phyloP scores from a whole-genome alignment of 2,797 vertebrate genomes.

The Oryzias sinensis region DNA sequence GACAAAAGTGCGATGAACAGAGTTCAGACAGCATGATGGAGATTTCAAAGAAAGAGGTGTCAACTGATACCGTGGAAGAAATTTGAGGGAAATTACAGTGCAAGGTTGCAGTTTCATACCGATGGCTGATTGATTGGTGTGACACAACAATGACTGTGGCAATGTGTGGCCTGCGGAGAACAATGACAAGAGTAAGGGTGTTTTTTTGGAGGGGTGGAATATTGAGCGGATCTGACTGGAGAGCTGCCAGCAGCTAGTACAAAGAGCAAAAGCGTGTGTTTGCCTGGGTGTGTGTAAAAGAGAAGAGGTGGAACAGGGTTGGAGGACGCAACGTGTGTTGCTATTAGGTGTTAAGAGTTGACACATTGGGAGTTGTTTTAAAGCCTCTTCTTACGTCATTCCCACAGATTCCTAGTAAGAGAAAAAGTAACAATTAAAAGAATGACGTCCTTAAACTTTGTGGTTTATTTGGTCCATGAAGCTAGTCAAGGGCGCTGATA shows the following conservation, averaged over 20 bases:
- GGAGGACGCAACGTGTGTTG: slow-evolving; percentile 11
- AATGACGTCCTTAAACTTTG: slow-evolving; percentile 16
- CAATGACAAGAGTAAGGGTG: slow-evolving; percentile 50
- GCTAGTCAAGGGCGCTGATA: neutral
- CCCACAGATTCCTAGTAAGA: slow-evolving; percentile 13
- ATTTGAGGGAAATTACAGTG: slow-evolving; percentile 12
- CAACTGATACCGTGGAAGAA: slow-evolving; percentile 16
- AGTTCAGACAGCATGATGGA: slow-evolving; percentile 15
- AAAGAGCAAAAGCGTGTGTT: slow-evolving; percentile 31
- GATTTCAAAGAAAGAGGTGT: slow-evolving; percentile 17
- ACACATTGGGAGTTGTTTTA: slow-evolving; percentile 39
- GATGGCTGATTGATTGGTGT: slow-evolving; percentile 62
- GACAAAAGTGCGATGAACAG: neutral
- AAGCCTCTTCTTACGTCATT: slow-evolving; percentile 39
- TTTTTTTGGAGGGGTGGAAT: slow-evolving; percentile 60
- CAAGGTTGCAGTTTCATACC: slow-evolving; percentile 41
- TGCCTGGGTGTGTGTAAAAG: slow-evolving; percentile 10
- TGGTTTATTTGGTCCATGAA: slow-evolving; percentile 12
- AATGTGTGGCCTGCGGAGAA: slow-evolving; percentile 53
- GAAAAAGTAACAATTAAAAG: slow-evolving; percentile 5
- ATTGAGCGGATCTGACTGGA: slow-evolving; percentile 72
- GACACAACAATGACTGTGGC: slow-evolving; percentile 64
- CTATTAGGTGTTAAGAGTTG: slow-evolving; percentile 36
- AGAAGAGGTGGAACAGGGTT: slow-evolving; percentile 1
- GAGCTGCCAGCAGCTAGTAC: slow-evolving; percentile 59